Evolutionary conservation across 2,888 invertebrate species (phyloP).

Genomic region (Hofmannophila pseudospretella): DNA sequence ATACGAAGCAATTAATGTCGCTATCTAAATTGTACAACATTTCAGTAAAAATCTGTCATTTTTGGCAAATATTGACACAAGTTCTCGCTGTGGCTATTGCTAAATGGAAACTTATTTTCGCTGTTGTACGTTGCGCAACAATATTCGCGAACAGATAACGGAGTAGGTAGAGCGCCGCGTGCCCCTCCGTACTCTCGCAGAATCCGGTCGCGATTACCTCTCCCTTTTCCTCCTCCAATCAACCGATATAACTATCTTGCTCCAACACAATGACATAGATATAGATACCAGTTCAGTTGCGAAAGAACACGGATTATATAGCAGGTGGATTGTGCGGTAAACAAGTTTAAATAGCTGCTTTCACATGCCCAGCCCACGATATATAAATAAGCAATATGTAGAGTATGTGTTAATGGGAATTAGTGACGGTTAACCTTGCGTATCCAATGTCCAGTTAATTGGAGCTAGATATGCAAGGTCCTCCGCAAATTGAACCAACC

Average conservation of each 20-base stretch:
- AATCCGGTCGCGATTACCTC: constrained; percentile 48
- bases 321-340: constrained; percentile 74
- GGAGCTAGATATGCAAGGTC: background rate
- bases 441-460: constrained; percentile 1
- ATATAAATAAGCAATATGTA: constrained; percentile 46
- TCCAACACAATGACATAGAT: constrained; percentile 68
- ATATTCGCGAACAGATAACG: constrained; percentile 75
- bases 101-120: constrained; percentile 57
- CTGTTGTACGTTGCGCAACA: constrained; percentile 68
- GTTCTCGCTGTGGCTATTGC: constrained; percentile 25
- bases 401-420: constrained; percentile 15
- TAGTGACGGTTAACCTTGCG: constrained; percentile 6
- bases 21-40: constrained; percentile 22
- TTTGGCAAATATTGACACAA: constrained; percentile 14
- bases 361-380: constrained; percentile 54
- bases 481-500: background rate
- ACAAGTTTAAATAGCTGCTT: constrained; percentile 75
- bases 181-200: constrained; percentile 71
- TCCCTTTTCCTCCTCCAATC: constrained; percentile 40
- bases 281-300: constrained; percentile 72
- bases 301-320: constrained; percentile 77
- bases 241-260: constrained; percentile 30
- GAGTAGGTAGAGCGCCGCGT: constrained; percentile 49
- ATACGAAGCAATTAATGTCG: constrained; percentile 25
- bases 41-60: constrained; percentile 20